Base-by-base conservation (phyloP, 2,113 vertebrate species). In the Hippocampus abdominalis region DNA sequence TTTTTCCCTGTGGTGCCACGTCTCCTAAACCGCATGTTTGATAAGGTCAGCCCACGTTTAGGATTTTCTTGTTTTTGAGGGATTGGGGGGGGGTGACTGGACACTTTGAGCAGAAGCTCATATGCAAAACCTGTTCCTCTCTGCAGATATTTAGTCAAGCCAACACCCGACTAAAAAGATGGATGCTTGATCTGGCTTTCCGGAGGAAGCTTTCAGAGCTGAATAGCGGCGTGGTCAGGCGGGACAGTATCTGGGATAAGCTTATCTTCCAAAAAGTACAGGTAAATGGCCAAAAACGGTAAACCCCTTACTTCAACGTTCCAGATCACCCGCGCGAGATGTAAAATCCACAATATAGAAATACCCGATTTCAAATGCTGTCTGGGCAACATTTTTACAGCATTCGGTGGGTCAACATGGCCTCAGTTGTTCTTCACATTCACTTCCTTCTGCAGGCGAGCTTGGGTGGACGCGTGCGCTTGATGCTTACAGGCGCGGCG, bases 11-110 rank as follows among this genome's bases (percentile, higher is more conserved):
- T 98, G 36, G 96, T 99, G 42, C 97, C 97, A 0, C 94, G 97
- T 36, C 89, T 99, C 48, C 89, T 98, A 76, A 99, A 99, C 89
- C 94, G 97, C 72, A 98, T 99, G 96, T 99, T 97, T 80, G 97
- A 99, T 75, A 95, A 93, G 91, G 97, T 99, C 86, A 92, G 92
- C 25, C 27, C 15, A 42, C 21, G 18, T 25, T 8, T 20, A 11
- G 0, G 0, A 4, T 20, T 8, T 49, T 29, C 25, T 56, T 57
- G 10, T 25, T 57, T 57, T 25, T 57, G 23, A 4, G 3, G 3
- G 3, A 8, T 54, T 3, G 44, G 46, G 48, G 15, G 20, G 15
- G 5, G 6, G 15, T 48, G 48, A 9, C 3, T 11, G 21, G 8
- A 11, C 21, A n/a, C 51, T n/a, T 23, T 21, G 8, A 23, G 29